Evolutionary conservation across 2,113 vertebrate genomes (phyloP).

Genomic region (Cichladusa arquata): DNA sequence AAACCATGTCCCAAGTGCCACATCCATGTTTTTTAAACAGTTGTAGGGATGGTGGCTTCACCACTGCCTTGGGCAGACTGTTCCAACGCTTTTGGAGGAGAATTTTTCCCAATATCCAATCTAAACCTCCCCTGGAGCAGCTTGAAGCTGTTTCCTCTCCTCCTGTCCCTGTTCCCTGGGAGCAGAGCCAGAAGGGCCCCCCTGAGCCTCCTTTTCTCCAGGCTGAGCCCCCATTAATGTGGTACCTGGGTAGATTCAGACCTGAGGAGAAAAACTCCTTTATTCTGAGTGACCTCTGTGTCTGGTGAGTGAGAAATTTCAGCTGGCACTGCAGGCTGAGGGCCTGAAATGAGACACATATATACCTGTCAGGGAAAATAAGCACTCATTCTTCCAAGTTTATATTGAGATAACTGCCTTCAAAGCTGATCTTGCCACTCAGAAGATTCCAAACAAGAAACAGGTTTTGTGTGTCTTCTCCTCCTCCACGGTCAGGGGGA

Average conservation of each 20-base stretch:
- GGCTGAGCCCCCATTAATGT: background rate
- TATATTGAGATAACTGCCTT: background rate
- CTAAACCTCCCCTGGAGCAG: fast-evolving
- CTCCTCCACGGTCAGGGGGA: background rate
- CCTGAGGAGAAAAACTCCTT: background rate
- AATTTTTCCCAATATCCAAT: background rate
- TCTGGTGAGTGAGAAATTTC: background rate
- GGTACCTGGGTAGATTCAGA: background rate
- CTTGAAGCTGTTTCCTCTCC: fast-evolving
- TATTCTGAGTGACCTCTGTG: background rate
- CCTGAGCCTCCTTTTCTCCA: background rate
- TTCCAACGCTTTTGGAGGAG: background rate
- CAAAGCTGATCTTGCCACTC: background rate
- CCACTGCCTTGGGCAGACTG: background rate
- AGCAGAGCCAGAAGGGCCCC: background rate
- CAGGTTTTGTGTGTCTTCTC: background rate
- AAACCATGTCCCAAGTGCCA: fast-evolving
- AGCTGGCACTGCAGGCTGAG: background rate
- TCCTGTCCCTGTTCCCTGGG: background rate
- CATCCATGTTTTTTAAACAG: fast-evolving
- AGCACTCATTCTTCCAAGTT: background rate
- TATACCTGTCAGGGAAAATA: background rate
- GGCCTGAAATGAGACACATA: background rate
- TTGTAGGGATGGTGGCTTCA: background rate
- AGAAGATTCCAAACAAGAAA: background rate